These are phyloP conservation scores for Agrotis clavis DNA, from an alignment of 2,888 invertebrate genomes.

Conservation along the genomic window DNA sequence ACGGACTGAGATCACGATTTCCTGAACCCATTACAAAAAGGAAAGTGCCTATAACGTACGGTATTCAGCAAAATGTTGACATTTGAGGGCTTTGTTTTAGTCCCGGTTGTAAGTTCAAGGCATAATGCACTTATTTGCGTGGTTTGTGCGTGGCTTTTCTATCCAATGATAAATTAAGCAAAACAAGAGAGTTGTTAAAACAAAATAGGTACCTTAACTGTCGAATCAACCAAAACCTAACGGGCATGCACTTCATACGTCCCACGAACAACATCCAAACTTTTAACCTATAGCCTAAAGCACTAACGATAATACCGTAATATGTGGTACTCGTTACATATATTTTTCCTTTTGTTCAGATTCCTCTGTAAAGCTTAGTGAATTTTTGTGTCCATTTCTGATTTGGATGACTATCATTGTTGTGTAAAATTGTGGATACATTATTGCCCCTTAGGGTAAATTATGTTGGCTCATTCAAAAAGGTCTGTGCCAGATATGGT, in stretches of 20 bases:
- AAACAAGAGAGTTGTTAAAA: not conserved
- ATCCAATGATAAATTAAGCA: not conserved
- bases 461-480: conserved; percentile 20
- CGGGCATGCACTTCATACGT: not conserved
- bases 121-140: not conserved
- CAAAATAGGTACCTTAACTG: not conserved
- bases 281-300: conserved; percentile 9
- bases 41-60: too few species aligned
- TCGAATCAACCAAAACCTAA: not conserved
- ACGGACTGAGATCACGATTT: not conserved
- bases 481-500: conserved; percentile 1
- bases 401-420: conserved; percentile 39
- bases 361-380: conserved; percentile 16
- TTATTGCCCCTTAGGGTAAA: conserved; percentile 24
- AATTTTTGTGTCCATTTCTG: conserved; percentile 29
- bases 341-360: conserved; percentile 17
- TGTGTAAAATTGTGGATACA: conserved; percentile 29
- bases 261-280: not conserved
- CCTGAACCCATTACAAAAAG: not conserved
- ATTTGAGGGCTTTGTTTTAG: not conserved
- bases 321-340: not conserved
- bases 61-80: not conserved
- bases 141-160: not conserved
- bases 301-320: not conserved
- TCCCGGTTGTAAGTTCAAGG: not conserved